These are phyloP conservation scores for Simalia tracyae DNA, from an alignment of 2,797 vertebrate genomes.

Conservation along the genomic window DNA sequence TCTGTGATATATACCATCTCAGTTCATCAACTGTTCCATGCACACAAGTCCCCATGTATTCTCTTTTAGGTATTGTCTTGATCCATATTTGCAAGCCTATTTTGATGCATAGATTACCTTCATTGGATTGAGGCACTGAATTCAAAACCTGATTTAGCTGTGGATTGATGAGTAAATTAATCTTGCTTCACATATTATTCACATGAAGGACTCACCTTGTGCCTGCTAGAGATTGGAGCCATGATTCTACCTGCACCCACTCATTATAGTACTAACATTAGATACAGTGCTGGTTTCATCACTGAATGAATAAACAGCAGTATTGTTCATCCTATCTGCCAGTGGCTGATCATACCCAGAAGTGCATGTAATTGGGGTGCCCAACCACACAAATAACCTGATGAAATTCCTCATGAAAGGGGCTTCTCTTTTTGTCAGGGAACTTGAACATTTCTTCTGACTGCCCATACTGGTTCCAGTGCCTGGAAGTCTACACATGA, in stretches of 20 bases:
- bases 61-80: background rate
- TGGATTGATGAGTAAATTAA: background rate
- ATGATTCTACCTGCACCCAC: background rate
- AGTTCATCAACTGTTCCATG: background rate
- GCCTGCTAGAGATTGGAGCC: background rate
- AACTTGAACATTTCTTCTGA: background rate
- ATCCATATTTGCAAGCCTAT: background rate
- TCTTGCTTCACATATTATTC: background rate
- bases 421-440: background rate
- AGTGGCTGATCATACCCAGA: background rate
- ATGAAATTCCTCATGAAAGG: background rate
- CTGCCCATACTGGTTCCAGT: background rate
- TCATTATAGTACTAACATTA: background rate
- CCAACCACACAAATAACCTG: background rate
- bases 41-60: background rate
- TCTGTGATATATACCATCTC: background rate
- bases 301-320: background rate
- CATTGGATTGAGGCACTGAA: background rate
- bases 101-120: background rate
- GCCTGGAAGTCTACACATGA: background rate
- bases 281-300: too few relatives aligned
- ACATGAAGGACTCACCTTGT: background rate
- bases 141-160: background rate
- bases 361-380: background rate
- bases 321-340: background rate